Conservation (phyloP, 2,113 vertebrate genomes). For the Piprites chloris region DNA sequence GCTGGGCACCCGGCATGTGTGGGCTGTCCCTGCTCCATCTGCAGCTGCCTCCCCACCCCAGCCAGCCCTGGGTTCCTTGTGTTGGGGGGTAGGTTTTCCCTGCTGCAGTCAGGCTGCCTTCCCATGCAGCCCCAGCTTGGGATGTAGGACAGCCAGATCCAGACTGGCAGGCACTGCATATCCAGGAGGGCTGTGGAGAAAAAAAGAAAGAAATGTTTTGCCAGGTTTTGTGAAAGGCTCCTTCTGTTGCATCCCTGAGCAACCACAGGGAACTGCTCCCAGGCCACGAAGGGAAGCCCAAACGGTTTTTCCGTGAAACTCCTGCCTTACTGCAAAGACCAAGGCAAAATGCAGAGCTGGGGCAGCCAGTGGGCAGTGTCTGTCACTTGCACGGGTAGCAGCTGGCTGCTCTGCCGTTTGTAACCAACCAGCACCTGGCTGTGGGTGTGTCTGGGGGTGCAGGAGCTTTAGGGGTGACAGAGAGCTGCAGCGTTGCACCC, state of each 20-base stretch:
- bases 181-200: not conserved
- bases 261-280: accelerated
- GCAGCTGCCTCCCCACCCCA: not conserved
- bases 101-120: not conserved
- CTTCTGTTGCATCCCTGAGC: not conserved
- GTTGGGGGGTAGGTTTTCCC: not conserved
- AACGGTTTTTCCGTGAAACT: not conserved
- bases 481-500: not conserved
- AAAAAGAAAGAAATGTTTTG: not conserved
- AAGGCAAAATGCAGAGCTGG: not conserved
- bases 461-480: not conserved
- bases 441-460: accelerated
- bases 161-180: not conserved
- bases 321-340: not conserved
- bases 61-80: accelerated
- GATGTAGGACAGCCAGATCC: not conserved
- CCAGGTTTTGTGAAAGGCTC: not conserved
- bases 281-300: not conserved
- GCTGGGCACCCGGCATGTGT: accelerated
- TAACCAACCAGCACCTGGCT: not conserved
- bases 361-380: not conserved
- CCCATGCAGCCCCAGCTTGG: not conserved
- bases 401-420: not conserved
- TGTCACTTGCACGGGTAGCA: not conserved
- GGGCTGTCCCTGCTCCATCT: not conserved